Evolutionary conservation across 2,888 invertebrate species (phyloP), one percentile per base, ranked within the genome.

Genomic region (Atherix ibis): DNA sequence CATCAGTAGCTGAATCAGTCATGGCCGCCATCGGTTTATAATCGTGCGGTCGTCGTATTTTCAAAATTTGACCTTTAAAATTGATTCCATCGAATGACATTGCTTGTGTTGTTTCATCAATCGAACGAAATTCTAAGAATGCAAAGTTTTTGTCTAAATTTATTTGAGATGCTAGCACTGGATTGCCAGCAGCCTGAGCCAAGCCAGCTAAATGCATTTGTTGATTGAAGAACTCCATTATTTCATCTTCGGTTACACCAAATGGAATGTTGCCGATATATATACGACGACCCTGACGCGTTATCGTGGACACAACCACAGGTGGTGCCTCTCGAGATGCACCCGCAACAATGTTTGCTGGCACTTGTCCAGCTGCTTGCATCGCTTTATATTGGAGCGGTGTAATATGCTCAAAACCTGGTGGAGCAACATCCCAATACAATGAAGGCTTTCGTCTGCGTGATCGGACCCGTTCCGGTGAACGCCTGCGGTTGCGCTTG

Each of bases 31-130:
- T 88, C 1, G 97, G 94, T 55, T 97, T 95, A 57, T 97, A 97
- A 67, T 97, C 97, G 52, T 95, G 87, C 1, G 97, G 97, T 49
- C 97, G 72, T 43, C 97, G 73, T 43, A 97, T 94, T 67, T 97
- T 97, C 57, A 97, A 76, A 62, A 92, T 92, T 62, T 97, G 97
- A 28, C 88, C 88, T 65, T 95, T 94, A 62, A 95, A 97, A 63
- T 92, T 94, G 46, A 97, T 95, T 22, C 97, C 97, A 65, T 97
- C 97, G 97, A n/a, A n/a, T n/a, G n/a, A n/a, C n/a, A n/a, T n/a
- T n/a, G n/a, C n/a, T n/a, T n/a, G n/a, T n/a, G n/a, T 94, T 4
- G 95, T 95, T 64, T 97, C 97, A 67, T 97, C 97, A 54, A 97
- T 95, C 12, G 97, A 97, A 50, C 55, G 67, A 64, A 92, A 91